A percentile compares a stretch with the other conserved stretches of the same genome.
These are phyloP conservation scores for Phoronis australis DNA, from an alignment of 2,888 invertebrate species.

Conservation along the genomic window DNA sequence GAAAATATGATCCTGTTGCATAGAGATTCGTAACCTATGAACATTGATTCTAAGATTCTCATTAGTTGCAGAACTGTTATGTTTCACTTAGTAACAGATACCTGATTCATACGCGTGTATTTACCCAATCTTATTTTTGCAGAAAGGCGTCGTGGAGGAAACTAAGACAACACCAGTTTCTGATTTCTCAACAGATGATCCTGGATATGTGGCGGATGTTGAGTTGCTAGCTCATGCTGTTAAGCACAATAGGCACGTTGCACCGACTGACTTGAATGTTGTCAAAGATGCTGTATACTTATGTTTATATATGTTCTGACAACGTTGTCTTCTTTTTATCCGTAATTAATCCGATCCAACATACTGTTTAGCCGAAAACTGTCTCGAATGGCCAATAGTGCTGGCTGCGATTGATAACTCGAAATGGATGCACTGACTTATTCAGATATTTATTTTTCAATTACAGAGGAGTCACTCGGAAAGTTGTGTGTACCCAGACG, in stretches of 20 bases:
- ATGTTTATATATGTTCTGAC: too few species aligned
- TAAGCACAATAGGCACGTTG: neutral
- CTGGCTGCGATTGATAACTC: too few species aligned
- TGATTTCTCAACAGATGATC: neutral
- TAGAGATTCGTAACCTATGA: too few species aligned
- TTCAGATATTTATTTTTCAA: neutral
- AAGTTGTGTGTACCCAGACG: neutral
- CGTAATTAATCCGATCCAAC: too few species aligned
- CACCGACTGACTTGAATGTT: neutral
- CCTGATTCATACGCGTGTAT: too few species aligned
- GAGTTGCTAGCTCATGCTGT: neutral
- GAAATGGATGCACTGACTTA: too few species aligned
- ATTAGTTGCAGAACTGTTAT: too few species aligned
- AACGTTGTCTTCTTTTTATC: neutral
- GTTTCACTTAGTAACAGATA: neutral
- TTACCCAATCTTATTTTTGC: neutral
- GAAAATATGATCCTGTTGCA: neutral
- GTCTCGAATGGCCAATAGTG: too few species aligned
- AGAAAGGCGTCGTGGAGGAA: neutral
- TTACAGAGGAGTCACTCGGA: neutral
- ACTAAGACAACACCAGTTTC: neutral
- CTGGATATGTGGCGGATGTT: neutral
- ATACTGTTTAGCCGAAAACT: too few species aligned
- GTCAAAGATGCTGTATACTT: too few species aligned
- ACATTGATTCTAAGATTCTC: too few species aligned